A percentile compares a stretch with the other conserved stretches of the same genome.
These are phyloP conservation scores for Mormyrops attenuatus DNA, from an alignment of 2,797 vertebrate species.

Conservation along the genomic window DNA sequence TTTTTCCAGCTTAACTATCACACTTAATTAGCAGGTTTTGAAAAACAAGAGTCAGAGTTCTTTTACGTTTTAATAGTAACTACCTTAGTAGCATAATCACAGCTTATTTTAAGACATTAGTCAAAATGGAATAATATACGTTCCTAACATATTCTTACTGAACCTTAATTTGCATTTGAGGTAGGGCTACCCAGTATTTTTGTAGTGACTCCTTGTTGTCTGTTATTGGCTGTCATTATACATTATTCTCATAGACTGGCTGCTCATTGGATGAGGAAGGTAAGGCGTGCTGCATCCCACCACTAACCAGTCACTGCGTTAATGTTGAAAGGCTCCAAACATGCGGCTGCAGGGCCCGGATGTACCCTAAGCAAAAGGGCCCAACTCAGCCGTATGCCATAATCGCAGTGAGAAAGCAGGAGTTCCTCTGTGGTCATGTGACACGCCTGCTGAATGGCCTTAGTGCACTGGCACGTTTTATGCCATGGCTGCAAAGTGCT, in stretches of 20 bases:
- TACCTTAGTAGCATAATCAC: neutral
- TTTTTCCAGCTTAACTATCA: neutral
- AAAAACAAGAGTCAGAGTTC: neutral
- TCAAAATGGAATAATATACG: neutral
- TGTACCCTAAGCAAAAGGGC: neutral
- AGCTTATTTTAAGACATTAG: neutral
- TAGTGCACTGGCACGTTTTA: neutral
- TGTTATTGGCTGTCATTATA: slow-evolving; percentile 21
- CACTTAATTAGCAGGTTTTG: neutral
- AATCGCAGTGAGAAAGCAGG: neutral
- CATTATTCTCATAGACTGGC: slow-evolving; percentile 54
- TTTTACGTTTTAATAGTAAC: neutral
- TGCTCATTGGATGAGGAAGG: slow-evolving; percentile 45
- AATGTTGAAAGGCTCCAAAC: neutral
- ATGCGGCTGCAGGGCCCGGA: neutral
- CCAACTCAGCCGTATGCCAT: neutral
- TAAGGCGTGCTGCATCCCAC: slow-evolving; percentile 48
- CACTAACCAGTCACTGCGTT: slow-evolving; percentile 31
- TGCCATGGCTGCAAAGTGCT: neutral
- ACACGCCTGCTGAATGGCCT: neutral
- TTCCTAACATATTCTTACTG: neutral
- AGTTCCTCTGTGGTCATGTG: neutral
- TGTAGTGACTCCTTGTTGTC: neutral
- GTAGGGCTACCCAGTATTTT: neutral
- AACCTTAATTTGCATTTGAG: neutral